A percentile compares a stretch with the other conserved stretches of the same genome.
These are phyloP conservation scores for Ptilodon capucinus DNA, from an alignment of 2,888 invertebrate species.

Conservation along the genomic window DNA sequence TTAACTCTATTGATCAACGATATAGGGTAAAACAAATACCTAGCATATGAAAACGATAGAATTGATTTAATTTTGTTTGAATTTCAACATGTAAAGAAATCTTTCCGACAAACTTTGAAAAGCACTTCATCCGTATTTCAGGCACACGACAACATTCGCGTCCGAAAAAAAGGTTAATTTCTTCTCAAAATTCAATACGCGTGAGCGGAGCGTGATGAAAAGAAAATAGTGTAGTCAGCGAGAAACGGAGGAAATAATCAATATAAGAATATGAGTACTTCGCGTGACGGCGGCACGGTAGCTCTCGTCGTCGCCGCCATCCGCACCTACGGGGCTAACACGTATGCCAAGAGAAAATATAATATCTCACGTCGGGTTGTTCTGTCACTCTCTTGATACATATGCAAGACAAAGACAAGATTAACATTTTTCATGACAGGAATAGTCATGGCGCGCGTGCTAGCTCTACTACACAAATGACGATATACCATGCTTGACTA, in stretches of 20 bases:
- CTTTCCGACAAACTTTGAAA: neutral
- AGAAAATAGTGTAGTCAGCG: constrained; percentile 21
- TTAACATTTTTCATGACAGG: no score
- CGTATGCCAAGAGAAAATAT: no score
- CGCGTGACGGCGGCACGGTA: constrained; percentile 19
- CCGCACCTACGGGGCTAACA: no score
- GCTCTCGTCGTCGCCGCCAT: no score
- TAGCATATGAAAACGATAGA: no score
- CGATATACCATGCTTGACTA: constrained; percentile 10
- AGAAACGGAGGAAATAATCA: constrained; percentile 36
- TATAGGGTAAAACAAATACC: no score
- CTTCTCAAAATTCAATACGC: constrained; percentile 38
- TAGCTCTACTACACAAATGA: constrained; percentile 30
- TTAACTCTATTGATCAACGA: no score
- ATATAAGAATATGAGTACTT: constrained; percentile 24
- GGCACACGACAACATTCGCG: constrained; percentile 12
- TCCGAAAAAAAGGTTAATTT: constrained; percentile 30
- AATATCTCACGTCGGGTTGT: no score
- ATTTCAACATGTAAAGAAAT: neutral
- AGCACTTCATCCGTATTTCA: constrained; percentile 9
- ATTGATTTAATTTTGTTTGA: neutral
- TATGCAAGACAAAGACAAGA: no score
- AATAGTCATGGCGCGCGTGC: no score
- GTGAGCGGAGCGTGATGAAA: constrained; percentile 14
- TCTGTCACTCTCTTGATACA: no score